Conservation (phyloP, 2,113 vertebrate genomes). For the Morone chrysops region DNA sequence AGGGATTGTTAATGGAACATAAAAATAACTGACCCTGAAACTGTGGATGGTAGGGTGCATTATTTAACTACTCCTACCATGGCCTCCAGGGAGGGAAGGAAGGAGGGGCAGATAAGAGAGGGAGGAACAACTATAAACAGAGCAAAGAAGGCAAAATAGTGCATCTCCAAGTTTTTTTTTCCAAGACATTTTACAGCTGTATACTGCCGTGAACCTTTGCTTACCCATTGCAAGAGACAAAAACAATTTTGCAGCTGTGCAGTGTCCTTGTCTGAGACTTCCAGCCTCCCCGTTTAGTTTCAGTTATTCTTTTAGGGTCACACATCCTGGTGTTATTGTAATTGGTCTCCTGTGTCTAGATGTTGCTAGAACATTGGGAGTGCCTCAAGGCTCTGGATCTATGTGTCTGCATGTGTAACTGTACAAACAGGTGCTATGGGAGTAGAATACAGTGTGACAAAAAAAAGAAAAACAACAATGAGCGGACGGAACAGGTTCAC, state of each 20-base stretch:
- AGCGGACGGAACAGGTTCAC: conserved; percentile 60
- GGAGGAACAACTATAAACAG: conserved; percentile 22
- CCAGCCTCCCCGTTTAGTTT: conserved; percentile 13
- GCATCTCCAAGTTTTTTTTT: background rate
- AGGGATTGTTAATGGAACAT: conserved; percentile 68
- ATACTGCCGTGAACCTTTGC: conserved; percentile 17
- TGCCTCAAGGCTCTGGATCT: conserved; percentile 69
- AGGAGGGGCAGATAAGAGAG: conserved; percentile 13
- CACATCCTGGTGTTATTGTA: conserved; percentile 66
- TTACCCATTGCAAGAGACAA: conserved; percentile 17
- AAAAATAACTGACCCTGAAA: conserved; percentile 77
- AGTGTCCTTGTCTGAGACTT: conserved; percentile 35
- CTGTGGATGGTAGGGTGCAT: conserved; percentile 62
- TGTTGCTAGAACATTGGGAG: conserved; percentile 59
- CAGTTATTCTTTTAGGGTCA: conserved; percentile 68
- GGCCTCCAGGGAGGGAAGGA: conserved; percentile 31
- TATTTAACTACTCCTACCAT: conserved; percentile 63
- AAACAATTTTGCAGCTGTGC: conserved; percentile 24
- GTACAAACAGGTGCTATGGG: conserved; percentile 66
- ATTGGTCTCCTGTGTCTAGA: conserved; percentile 77
- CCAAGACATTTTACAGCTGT: conserved; percentile 37
- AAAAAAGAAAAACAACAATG: conserved; percentile 55
- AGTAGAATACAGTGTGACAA: conserved; percentile 25
- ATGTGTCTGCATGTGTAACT: conserved; percentile 45
- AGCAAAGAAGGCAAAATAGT: background rate